These are phyloP conservation scores for Cochlearius cochlearius DNA, from an alignment of 2,113 vertebrate genomes.

Conservation along the genomic window DNA sequence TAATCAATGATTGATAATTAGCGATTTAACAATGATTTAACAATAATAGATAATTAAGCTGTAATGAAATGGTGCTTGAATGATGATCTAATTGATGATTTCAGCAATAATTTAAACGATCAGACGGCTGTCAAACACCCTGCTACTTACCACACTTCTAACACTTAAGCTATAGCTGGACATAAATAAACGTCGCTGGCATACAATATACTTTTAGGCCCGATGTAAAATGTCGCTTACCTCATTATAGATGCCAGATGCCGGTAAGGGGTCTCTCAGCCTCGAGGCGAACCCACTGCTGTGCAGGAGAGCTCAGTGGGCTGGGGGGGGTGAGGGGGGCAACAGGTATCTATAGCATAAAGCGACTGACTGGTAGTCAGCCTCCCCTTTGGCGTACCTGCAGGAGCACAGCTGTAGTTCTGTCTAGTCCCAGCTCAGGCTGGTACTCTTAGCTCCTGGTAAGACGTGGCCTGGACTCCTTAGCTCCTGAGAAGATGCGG, in stretches of 20 bases:
- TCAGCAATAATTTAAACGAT: not conserved
- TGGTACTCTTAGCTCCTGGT: not conserved
- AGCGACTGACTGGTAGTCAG: not conserved
- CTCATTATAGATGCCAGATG: not conserved
- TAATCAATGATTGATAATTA: not conserved
- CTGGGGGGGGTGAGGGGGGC: too few species aligned
- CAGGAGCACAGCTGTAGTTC: not conserved
- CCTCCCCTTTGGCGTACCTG: too few species aligned
- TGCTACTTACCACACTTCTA: not conserved
- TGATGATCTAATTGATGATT: not conserved
- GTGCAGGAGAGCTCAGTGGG: not conserved
- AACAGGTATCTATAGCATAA: not conserved
- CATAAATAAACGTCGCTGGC: not conserved
- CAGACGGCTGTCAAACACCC: not conserved
- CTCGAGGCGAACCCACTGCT: rapidly evolving
- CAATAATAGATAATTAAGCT: not conserved
- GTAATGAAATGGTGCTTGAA: not conserved
- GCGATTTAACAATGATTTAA: not conserved
- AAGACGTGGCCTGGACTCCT: too few species aligned
- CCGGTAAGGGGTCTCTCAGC: not conserved
- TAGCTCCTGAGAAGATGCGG: not conserved
- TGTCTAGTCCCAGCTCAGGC: rapidly evolving
- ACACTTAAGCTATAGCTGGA: not conserved
- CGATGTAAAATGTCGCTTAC: not conserved
- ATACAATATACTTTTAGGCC: not conserved